Conservation (phyloP, 2,797 vertebrate genomes). For the Crocodylus rhombifer region DNA sequence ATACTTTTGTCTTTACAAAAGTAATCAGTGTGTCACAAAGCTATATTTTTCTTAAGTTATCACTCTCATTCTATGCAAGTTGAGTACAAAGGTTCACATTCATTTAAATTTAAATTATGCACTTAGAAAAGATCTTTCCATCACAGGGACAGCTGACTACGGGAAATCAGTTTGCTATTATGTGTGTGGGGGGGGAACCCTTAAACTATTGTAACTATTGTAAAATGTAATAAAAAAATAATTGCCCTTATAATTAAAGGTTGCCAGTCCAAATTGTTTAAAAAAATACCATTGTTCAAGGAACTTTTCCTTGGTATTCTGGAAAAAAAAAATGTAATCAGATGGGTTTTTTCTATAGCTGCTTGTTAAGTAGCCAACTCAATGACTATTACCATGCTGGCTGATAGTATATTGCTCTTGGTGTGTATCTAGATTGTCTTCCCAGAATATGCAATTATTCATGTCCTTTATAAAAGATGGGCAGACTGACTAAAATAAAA, state of each 20-base stretch:
- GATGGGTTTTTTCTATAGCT: neutral
- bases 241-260: slow-evolving; percentile 57
- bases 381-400: neutral
- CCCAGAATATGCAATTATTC: neutral
- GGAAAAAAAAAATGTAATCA: slow-evolving; percentile 9
- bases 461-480: neutral
- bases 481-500: neutral
- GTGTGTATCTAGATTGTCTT: neutral
- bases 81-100: slow-evolving; percentile 65
- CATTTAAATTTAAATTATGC: slow-evolving; percentile 68
- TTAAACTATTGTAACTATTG: neutral
- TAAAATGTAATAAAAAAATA: slow-evolving; percentile 59
- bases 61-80: slow-evolving; percentile 1
- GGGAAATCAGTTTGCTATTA: slow-evolving; percentile 47
- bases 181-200: neutral
- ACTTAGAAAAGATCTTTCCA: slow-evolving; percentile 45
- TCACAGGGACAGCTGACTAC: slow-evolving; percentile 1
- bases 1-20: slow-evolving; percentile 51
- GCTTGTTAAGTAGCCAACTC: neutral
- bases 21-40: slow-evolving; percentile 64
- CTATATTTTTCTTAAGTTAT: slow-evolving; percentile 62
- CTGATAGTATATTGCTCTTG: neutral
- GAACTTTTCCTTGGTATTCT: slow-evolving; percentile 3
- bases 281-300: slow-evolving; percentile 10
- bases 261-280: slow-evolving; percentile 35